Evolutionary conservation across 1,140 invertebrate species (phyloP).

Genomic region (Ostrea denselamellosa): DNA sequence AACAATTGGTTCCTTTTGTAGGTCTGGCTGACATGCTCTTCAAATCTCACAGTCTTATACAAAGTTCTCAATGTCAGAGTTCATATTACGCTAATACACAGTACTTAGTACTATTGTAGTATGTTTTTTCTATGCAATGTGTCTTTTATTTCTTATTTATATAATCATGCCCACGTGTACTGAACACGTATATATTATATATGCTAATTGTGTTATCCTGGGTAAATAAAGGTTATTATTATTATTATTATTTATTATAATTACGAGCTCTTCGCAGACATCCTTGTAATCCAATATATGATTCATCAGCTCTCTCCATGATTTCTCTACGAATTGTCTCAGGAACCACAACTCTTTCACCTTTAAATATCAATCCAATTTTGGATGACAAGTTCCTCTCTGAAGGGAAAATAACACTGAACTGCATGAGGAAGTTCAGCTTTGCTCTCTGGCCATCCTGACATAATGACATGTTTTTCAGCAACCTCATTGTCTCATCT

Average conservation of each 20-base stretch:
- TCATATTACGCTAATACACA: constrained; percentile 63
- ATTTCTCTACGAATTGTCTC: constrained; percentile 48
- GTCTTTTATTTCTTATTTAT: no score
- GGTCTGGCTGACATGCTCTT: constrained; percentile 22
- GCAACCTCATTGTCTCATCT: constrained; percentile 22
- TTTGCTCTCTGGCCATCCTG: constrained; percentile 44
- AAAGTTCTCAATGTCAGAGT: constrained; percentile 54
- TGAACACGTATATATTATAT: no score
- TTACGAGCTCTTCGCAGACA: constrained; percentile 58
- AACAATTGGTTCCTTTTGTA: constrained; percentile 49
- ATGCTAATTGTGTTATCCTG: no score
- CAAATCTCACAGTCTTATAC: constrained; percentile 57
- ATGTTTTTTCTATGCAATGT: no score
- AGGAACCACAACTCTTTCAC: constrained; percentile 59
- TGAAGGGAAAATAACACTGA: constrained; percentile 45
- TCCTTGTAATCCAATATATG: constrained; percentile 53
- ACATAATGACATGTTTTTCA: constrained; percentile 9
- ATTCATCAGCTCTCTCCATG: constrained; percentile 45
- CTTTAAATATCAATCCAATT: constrained; percentile 61
- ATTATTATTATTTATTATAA: no score
- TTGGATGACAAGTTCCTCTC: constrained; percentile 59
- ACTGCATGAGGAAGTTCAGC: not conserved
- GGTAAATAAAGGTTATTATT: no score
- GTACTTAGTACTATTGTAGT: no score
- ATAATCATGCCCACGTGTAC: no score